Evolutionary conservation across 2,888 invertebrate species (phyloP), one percentile per base, ranked within the genome.

Genomic region (Drosophila ustulata): DNA sequence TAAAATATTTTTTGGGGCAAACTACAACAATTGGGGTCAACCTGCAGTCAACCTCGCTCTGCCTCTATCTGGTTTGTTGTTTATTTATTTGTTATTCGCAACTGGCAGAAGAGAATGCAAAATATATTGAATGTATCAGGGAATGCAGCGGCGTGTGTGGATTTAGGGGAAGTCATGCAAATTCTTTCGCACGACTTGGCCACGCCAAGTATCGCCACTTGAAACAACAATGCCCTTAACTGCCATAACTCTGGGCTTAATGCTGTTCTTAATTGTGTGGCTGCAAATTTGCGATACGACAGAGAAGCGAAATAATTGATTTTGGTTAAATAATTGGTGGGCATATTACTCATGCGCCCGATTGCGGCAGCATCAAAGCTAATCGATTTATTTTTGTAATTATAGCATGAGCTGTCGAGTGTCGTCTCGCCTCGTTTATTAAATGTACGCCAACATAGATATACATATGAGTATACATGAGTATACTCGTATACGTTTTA

Each of bases 301-400:
- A 18, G 30, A 41, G 49, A 3, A 28, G 7, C 34, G 6, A 55
- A 52, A 49, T 82, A 86, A 82, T 80, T 86, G 80, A 69, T 67
- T 80, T 67, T 74, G 50, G 58, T 57, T 65, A 69, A 71, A 71
- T 83, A 88, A 83, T 85, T 85, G 75, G 75, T 65, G 68, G 71
- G 65, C 58, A 73, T 70, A 75, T 78, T 78, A 68, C 70, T 68
- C 59, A 67, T 57, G 68, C 62, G 65, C 71, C 78, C 43, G 47
- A 52, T 53, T 72, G 62, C 9, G 51, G 58, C 30, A 51, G 52
- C 56, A 70, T 70, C 68, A 51, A 41, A 78, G 71, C 66, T 87
- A 82, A 82, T 82, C 84, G 82, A 87, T 82, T 82, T 82, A 82
- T 84, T 82, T 67, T 78, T 68, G 66, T 84, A 87, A 82, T 82